A percentile compares a stretch with the other conserved stretches of the same genome.
Evolutionary conservation across 2,113 vertebrate genomes (phyloP).

Genomic region (Poecilia latipinna): DNA sequence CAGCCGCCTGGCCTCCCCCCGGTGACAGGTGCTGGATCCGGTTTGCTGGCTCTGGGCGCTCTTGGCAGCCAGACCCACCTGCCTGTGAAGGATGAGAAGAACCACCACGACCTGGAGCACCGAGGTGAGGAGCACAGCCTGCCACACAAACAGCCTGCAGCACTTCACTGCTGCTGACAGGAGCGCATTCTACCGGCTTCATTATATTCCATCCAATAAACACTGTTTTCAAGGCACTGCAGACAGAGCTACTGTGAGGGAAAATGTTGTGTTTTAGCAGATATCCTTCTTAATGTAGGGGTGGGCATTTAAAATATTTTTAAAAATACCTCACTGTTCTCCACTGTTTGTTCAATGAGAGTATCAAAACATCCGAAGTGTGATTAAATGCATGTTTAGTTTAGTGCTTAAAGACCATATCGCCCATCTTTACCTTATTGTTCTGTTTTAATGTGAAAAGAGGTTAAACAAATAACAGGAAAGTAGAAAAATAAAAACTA

Average conservation of each 20-base stretch:
- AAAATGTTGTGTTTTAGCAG: background rate
- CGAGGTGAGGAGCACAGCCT: constrained; percentile 84
- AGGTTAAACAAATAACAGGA: background rate
- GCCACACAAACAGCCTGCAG: constrained; percentile 11
- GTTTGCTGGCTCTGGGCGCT: constrained; percentile 90
- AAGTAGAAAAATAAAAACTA: no score
- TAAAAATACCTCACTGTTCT: no score
- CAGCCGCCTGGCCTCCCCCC: constrained; percentile 91
- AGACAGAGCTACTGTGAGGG: background rate
- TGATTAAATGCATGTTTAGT: no score
- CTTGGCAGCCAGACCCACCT: constrained; percentile 94
- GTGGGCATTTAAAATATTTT: no score
- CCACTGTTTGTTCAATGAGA: no score
- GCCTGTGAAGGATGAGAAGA: constrained; percentile 96
- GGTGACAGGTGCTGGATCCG: constrained; percentile 86
- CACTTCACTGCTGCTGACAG: constrained; percentile 13
- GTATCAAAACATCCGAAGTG: no score
- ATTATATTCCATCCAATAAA: background rate
- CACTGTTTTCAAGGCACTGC: background rate
- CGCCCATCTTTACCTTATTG: no score
- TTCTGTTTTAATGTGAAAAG: background rate
- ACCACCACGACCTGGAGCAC: constrained; percentile 96
- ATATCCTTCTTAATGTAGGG: background rate
- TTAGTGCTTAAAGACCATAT: no score
- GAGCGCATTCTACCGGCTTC: constrained; percentile 7